A percentile compares a stretch with the other conserved stretches of the same genome.
phyloP scores from a whole-genome alignment of 2,888 invertebrate genomes.

The Tortricodes alternella region DNA sequence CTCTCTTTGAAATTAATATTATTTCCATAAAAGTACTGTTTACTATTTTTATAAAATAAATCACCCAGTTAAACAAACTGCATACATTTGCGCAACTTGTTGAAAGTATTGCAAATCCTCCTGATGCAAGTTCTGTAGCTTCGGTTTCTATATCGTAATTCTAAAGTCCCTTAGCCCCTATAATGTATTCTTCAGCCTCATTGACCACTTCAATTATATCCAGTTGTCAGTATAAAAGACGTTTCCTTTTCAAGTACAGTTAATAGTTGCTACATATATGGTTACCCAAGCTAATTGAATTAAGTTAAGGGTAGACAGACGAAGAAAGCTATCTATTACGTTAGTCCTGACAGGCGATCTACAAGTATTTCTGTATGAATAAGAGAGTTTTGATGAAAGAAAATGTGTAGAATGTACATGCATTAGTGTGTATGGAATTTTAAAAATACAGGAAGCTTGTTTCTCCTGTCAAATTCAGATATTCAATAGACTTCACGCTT shows the following conservation, averaged over 20 bases:
- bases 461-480: too few species aligned
- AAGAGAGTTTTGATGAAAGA: background rate
- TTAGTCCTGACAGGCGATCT: background rate
- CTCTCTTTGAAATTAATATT: too few species aligned
- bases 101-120: too few species aligned
- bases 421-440: too few species aligned
- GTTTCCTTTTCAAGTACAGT: conserved; percentile 52
- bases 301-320: conserved; percentile 39
- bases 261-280: conserved; percentile 36
- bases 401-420: background rate
- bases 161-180: background rate
- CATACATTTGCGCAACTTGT: too few species aligned
- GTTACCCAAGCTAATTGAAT: conserved; percentile 46
- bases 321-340: background rate
- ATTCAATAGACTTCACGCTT: too few species aligned
- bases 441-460: too few species aligned
- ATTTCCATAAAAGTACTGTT: too few species aligned
- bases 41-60: too few species aligned
- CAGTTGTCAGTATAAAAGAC: conserved; percentile 41
- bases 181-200: conserved; percentile 11
- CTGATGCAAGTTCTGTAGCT: too few species aligned
- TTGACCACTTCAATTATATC: conserved; percentile 5
- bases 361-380: background rate
- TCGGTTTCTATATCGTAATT: too few species aligned
- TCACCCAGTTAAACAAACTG: too few species aligned